Base-by-base conservation (phyloP, 2,888 invertebrate genomes). In the Synanthedon tipuliformis region DNA sequence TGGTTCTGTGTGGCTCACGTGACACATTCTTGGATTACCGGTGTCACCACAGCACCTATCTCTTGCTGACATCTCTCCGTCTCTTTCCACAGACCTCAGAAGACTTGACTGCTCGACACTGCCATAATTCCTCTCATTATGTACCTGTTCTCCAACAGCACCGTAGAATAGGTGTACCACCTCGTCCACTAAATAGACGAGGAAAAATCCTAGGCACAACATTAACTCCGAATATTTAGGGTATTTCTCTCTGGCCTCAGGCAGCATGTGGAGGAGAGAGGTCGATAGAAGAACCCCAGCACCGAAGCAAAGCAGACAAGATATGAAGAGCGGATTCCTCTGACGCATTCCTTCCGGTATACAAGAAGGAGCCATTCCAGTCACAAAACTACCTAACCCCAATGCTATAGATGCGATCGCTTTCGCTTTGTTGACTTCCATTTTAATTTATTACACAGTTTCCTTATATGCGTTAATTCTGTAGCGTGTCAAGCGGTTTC, bases 211-310 rank as follows among this genome's bases (percentile, higher is more conserved):
- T 3, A 81, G 69, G 56, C 93, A 92, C 51, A 93, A 82, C 27
- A 90, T 75, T 1, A 93, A 69, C 69, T 94, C 94, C 0, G 92
- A 89, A 60, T 90, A 89, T 45, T 88, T 71, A 1, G 89, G 88
- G 50, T 91, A 71, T 54, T 81, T 78, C 56, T 90, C 89, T 52
- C 92, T 87, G 23, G 92, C 91, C 85, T 95, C 95, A n/a, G 94
- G 94, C 4, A 95, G 78, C 87, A 95, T 93, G 75, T 95, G 95
- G 15, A 93, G 88, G 40, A 94, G 61, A 0, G 94, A 90, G 0
- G 95, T 95, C 0, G 94, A 91, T 4, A 95, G 76, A 4, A 95
- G 85, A 18, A 95, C 93, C 1, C 95, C 95, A 5, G 92, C 94
- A 3, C 95, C 95, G 64, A 94, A 94, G 68, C 94, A 95, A 1